Evolutionary conservation across 2,888 invertebrate genomes (phyloP), one percentile per base, ranked within the genome.

Genomic region (Zaprionus obscuricornis): DNA sequence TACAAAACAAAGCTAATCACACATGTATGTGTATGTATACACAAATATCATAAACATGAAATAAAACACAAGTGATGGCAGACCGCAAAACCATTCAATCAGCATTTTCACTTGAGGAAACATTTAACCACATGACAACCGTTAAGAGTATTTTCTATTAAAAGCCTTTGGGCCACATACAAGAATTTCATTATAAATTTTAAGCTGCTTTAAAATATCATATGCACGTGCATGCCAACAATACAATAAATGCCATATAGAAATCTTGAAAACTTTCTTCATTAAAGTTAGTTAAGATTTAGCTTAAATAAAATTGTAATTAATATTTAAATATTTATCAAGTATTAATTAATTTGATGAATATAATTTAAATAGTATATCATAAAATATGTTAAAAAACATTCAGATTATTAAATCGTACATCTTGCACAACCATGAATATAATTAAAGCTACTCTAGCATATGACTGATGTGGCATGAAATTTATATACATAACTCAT

Each of bases 401-500:
- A 29, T 49, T 40, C 24, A n/a, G n/a, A n/a, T 36, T 24, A 63
- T 64, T 47, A 47, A 55, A 50, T 33, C 24, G 27, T 14, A n/a
- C 6, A 18, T 20, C 33, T 27, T 39, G 33, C 8, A 16, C 13
- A 27, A 7, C 27, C 46, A 22, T 37, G 27, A 58, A 34, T 54
- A 47, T 63, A 69, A 79, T 79, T 85, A 83, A 76, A 75, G 58
- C 57, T 13, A 40, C 47, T 43, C 49, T 37, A 49, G 40, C 70
- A 37, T 59, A 81, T 84, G 74, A 76, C 63, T 84, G 67, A 84
- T 79, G 58, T 63, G 65, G 52, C 59, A 55, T 66, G 54, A 49
- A 83, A 86, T 81, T 58, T 60, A 72, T 84, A 58, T 37, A 55
- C 59, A 66, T 66, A 66, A 63, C 85, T 79, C 81, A 86, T 81